Evolutionary conservation across 2,888 invertebrate genomes (phyloP).

Genomic region (Prosopocoilus inquinatus): DNA sequence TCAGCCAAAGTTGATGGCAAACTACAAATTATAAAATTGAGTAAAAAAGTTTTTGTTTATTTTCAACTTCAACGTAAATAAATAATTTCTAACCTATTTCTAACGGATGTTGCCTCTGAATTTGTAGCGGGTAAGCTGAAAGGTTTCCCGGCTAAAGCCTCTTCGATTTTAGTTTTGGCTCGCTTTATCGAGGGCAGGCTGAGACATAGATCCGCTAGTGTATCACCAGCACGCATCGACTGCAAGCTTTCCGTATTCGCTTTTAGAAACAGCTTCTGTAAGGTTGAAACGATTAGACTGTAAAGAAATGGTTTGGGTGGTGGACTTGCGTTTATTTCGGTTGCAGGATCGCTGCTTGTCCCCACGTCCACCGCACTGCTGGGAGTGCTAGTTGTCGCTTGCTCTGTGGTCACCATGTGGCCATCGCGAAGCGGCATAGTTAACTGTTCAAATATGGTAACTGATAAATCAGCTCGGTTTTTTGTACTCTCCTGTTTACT

Average conservation of each 20-base stretch:
- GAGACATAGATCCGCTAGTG: conserved; percentile 77
- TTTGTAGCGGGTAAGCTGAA: conserved; percentile 66
- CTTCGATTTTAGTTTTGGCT: conserved; percentile 62
- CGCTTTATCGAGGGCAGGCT: conserved; percentile 68
- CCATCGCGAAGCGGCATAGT: conserved; percentile 65
- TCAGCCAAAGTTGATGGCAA: conserved; percentile 80
- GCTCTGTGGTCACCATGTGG: conserved; percentile 42
- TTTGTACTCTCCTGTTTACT: conserved; percentile 59
- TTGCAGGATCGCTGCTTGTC: conserved; percentile 47
- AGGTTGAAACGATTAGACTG: background rate
- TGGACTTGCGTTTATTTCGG: conserved; percentile 52
- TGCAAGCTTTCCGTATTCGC: conserved; percentile 78
- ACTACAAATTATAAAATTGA: conserved; percentile 47
- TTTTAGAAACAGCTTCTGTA: conserved; percentile 72
- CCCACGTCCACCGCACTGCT: conserved; percentile 51
- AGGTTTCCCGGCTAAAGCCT: conserved; percentile 64
- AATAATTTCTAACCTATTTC: conserved; percentile 55
- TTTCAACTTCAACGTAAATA: too few species aligned
- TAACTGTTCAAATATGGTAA: conserved; percentile 70
- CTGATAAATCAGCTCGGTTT: conserved; percentile 67
- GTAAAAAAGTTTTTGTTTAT: background rate
- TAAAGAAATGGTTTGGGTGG: background rate
- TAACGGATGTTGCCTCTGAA: conserved; percentile 72
- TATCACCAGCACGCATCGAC: conserved; percentile 78
- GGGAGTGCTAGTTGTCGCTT: conserved; percentile 50